Evolutionary conservation across 1,140 invertebrate species (phyloP).

Genomic region (Bombyx mandarina): DNA sequence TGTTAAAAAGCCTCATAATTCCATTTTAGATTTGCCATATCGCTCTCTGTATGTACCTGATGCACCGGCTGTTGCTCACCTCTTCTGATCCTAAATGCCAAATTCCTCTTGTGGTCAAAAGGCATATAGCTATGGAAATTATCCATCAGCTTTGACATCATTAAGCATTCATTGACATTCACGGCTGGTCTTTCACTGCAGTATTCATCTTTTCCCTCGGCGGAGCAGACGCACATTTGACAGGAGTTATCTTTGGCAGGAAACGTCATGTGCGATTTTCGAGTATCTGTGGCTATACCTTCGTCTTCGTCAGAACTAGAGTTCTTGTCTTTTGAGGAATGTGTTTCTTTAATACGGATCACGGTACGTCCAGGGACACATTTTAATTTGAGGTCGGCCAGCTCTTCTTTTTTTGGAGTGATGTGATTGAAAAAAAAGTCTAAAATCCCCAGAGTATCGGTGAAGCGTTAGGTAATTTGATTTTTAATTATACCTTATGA

Average conservation of each 20-base stretch:
- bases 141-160: conserved; percentile 23
- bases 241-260: conserved; percentile 30
- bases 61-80: conserved; percentile 25
- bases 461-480: no score
- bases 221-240: conserved; percentile 45
- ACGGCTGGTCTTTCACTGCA: conserved; percentile 41
- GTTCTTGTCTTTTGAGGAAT: conserved; percentile 1
- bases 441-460: conserved; percentile 15
- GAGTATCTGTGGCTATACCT: conserved; percentile 14
- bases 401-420: conserved; percentile 21
- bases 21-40: neutral
- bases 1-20: neutral
- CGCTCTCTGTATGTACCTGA: no score
- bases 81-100: conserved; percentile 45
- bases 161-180: conserved; percentile 52
- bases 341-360: conserved; percentile 25
- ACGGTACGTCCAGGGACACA: conserved; percentile 45
- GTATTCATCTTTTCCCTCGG: conserved; percentile 44
- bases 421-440: conserved; percentile 30
- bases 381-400: conserved; percentile 21
- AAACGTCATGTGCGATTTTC: conserved; percentile 35
- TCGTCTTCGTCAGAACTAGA: conserved; percentile 12
- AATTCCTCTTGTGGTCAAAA: conserved; percentile 30
- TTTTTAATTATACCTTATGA: neutral
- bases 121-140: conserved; percentile 26